phyloP scores from a whole-genome alignment of 1,140 invertebrate genomes.

The Metaphire vulgaris region DNA sequence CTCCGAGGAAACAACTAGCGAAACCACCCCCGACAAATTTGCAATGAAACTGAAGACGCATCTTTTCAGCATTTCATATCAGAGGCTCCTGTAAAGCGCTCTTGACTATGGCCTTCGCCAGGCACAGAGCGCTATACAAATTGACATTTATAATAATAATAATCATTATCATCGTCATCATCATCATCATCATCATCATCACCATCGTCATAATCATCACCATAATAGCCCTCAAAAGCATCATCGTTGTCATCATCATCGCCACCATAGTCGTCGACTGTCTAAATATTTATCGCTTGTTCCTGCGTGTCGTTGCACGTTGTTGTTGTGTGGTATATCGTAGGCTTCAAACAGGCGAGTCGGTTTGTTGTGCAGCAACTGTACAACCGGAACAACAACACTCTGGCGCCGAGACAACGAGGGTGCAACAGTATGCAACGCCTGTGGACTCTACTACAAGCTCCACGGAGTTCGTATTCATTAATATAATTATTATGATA shows the following conservation, averaged over 20 bases:
- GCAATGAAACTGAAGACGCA: no score
- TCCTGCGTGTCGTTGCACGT: no score
- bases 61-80: no score
- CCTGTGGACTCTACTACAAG: conserved; percentile 95
- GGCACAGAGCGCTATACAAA: no score
- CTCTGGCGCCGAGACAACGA: conserved; percentile 93
- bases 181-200: neutral
- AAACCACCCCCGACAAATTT: no score
- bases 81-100: no score
- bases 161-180: neutral
- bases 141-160: neutral
- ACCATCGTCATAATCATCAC: neutral
- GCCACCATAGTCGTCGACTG: neutral
- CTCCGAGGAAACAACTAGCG: no score
- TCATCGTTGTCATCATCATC: neutral
- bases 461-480: conserved; percentile 69
- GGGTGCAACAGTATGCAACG: conserved; percentile 95
- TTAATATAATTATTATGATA: no score
- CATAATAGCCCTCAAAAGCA: neutral
- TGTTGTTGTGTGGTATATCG: conserved; percentile 17
- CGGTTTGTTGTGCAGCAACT: conserved; percentile 89
- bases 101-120: no score
- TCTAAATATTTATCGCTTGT: no score
- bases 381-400: conserved; percentile 86
- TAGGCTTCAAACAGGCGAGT: conserved; percentile 71